Percentiles rank a stretch among this genome's conserved stretches.
Evolutionary conservation across 2,797 vertebrate species (phyloP).

Genomic region (Falco cherrug): DNA sequence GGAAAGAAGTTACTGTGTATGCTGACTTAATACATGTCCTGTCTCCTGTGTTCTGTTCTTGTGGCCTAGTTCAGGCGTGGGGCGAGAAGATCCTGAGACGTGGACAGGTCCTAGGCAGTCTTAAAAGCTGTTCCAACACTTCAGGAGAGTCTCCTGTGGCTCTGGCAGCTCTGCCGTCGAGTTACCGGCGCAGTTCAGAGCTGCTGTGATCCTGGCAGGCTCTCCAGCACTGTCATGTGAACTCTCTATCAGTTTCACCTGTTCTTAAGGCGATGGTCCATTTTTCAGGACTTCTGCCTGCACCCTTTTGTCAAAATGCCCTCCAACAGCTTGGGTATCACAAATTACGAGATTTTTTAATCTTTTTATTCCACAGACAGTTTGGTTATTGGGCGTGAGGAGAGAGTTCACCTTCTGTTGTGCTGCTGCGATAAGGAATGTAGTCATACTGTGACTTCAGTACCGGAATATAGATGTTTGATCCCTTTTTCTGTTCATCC

Average conservation of each 20-base stretch:
- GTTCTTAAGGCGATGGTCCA: background rate
- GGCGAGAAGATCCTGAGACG: background rate
- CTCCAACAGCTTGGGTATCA: background rate
- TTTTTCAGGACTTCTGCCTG: background rate
- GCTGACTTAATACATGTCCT: conserved; percentile 14
- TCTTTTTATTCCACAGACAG: conserved; percentile 1
- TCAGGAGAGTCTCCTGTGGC: background rate
- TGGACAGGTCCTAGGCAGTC: background rate
- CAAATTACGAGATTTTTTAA: background rate
- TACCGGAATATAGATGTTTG: background rate
- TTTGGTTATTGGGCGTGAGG: background rate
- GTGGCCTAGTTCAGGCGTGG: conserved; percentile 8
- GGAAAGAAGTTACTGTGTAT: conserved; percentile 36
- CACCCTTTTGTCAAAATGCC: background rate
- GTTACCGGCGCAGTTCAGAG: background rate
- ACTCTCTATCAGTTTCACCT: background rate
- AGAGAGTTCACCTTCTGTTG: background rate
- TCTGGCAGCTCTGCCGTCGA: conserved; percentile 20
- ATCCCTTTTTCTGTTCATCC: conserved; percentile 24
- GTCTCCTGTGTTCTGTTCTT: conserved; percentile 28
- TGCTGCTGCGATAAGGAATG: conserved; percentile 27
- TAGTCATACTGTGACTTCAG: background rate
- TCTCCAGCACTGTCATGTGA: background rate
- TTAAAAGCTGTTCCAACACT: background rate
- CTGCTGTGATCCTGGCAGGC: background rate